Conservation (phyloP, 2,888 invertebrate species). For the Ceraclea dissimilis region DNA sequence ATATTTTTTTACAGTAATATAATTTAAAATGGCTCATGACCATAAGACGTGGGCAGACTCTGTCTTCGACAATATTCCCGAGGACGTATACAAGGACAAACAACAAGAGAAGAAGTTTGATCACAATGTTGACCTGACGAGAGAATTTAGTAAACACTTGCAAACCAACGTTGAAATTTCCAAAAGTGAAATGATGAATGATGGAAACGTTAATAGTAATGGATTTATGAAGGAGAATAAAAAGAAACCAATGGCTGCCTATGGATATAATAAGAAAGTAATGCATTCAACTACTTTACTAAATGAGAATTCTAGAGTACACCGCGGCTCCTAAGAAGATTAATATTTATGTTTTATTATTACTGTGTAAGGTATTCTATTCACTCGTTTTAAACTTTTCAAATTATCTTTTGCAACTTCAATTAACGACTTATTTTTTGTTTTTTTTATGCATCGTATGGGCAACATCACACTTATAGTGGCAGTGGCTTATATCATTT, state of each 20-base stretch:
- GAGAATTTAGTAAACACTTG: background rate
- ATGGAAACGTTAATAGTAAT: background rate
- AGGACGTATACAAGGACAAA: background rate
- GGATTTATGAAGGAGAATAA: background rate
- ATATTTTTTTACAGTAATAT: background rate
- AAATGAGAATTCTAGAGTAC: background rate
- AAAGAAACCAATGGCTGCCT: background rate
- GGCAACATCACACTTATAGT: no score
- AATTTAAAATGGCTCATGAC: background rate
- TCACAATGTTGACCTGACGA: background rate
- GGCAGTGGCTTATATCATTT: no score
- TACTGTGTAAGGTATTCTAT: no score
- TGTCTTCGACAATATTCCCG: background rate
- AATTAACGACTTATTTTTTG: no score
- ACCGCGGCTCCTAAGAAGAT: no score
- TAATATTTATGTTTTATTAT: no score
- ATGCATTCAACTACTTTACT: background rate
- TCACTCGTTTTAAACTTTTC: no score
- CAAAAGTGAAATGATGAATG: background rate
- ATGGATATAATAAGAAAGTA: slow-evolving; percentile 1
- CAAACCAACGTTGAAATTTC: background rate
- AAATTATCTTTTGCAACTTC: no score
- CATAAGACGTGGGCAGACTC: background rate
- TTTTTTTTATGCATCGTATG: no score
- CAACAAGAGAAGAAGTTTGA: background rate